These are phyloP conservation scores for Sanderia malayensis DNA, from an alignment of 30 jellyfish, hydroid and myxozoan genomes.

Conservation along the genomic window DNA sequence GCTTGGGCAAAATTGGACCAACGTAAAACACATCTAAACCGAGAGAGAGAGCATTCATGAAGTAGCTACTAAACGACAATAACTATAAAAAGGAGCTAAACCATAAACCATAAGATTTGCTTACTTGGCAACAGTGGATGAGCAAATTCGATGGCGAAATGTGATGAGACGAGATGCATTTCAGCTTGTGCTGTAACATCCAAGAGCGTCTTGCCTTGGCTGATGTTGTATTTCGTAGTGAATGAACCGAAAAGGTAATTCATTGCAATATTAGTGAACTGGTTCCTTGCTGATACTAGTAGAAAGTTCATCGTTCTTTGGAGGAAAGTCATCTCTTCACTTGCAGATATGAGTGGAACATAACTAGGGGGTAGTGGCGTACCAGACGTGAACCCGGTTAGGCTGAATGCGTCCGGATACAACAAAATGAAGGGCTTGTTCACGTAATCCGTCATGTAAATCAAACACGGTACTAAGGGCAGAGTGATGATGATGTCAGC, in stretches of 20 bases:
- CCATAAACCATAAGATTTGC: no score
- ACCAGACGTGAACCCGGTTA: slow-evolving; percentile 12
- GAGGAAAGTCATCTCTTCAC: slow-evolving; percentile 48
- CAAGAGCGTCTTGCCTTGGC: neutral
- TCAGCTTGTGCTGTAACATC: slow-evolving; percentile 26
- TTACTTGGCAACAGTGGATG: slow-evolving; percentile 62
- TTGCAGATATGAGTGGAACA: slow-evolving; percentile 16
- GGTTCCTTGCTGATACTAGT: neutral
- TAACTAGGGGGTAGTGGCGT: slow-evolving; percentile 53
- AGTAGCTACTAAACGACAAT: no score
- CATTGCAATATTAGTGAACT: neutral
- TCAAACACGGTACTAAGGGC: slow-evolving; percentile 7
- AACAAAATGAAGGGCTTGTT: slow-evolving; percentile 31
- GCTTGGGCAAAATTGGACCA: slow-evolving; percentile 29
- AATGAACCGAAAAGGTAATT: neutral
- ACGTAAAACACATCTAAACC: slow-evolving; percentile 10
- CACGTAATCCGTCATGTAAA: slow-evolving; percentile 20
- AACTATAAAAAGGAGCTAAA: no score
- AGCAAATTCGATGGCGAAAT: slow-evolving; percentile 36
- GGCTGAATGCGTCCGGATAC: slow-evolving; percentile 12
- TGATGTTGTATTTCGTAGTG: slow-evolving; percentile 2
- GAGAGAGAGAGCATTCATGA: no score
- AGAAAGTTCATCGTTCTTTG: slow-evolving; percentile 26
- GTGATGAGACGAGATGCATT: slow-evolving; percentile 26
- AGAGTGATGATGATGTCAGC: slow-evolving; percentile 32